Evolutionary conservation across 2,797 vertebrate species (phyloP).

Genomic region (Podarcis siculus): DNA sequence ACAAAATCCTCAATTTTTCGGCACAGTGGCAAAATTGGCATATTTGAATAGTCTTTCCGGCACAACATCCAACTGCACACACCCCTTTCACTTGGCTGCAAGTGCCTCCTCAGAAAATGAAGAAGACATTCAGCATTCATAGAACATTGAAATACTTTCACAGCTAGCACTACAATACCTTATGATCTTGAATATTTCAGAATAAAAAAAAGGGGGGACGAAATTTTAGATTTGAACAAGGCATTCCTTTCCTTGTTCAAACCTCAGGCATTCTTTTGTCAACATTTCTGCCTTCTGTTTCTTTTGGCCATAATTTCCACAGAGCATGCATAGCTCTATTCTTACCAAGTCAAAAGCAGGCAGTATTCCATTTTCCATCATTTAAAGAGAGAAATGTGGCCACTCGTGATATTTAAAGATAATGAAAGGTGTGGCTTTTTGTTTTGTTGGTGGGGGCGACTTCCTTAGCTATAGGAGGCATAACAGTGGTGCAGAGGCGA

Average conservation of each 20-base stretch:
- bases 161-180: neutral
- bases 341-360: neutral
- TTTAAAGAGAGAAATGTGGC: neutral
- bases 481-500: neutral
- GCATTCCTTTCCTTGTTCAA: neutral
- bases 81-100: neutral
- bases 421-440: constrained; percentile 14
- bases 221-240: neutral
- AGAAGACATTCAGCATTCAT: neutral
- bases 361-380: neutral
- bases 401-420: neutral
- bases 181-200: neutral
- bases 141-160: neutral
- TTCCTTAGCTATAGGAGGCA: constrained; percentile 1
- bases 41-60: neutral
- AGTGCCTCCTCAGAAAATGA: neutral
- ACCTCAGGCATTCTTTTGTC: neutral
- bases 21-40: neutral
- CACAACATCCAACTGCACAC: neutral
- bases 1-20: neutral
- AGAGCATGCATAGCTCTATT: neutral
- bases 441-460: neutral
- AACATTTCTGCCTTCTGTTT: neutral
- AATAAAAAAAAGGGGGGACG: neutral
- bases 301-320: accelerated